A percentile compares a stretch with the other conserved stretches of the same genome.
Conservation (phyloP, 2,113 vertebrate species). For the Labeo rohita region DNA sequence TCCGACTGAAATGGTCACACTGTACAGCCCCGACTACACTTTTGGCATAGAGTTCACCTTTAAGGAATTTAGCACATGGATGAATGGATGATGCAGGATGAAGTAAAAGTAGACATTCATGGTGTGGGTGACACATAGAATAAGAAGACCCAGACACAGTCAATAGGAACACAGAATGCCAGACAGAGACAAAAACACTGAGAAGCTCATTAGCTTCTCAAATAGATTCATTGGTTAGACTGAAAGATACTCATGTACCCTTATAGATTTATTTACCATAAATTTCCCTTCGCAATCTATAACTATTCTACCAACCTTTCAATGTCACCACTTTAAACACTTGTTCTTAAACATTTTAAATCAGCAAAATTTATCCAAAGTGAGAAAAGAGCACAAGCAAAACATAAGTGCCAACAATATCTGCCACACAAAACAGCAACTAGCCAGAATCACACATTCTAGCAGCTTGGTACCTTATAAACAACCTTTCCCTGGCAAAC, state of each 20-base stretch:
- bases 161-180: background rate
- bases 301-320: background rate
- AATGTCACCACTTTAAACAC: background rate
- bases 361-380: background rate
- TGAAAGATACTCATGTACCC: background rate
- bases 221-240: background rate
- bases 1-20: too few species aligned
- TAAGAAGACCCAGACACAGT: slow-evolving; percentile 29
- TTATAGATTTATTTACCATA: background rate
- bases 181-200: slow-evolving; percentile 8
- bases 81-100: background rate
- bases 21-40: too few species aligned
- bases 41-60: background rate
- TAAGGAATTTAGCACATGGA: background rate
- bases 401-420: background rate
- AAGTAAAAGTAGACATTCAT: background rate
- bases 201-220: background rate
- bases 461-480: background rate
- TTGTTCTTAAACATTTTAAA: background rate
- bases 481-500: background rate
- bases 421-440: background rate
- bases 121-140: slow-evolving; percentile 12
- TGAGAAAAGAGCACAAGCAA: background rate
- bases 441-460: background rate
- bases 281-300: background rate